Evolutionary conservation across 2,797 vertebrate species (phyloP), one percentile per base, ranked within the genome.

Genomic region (Avahi laniger): DNA sequence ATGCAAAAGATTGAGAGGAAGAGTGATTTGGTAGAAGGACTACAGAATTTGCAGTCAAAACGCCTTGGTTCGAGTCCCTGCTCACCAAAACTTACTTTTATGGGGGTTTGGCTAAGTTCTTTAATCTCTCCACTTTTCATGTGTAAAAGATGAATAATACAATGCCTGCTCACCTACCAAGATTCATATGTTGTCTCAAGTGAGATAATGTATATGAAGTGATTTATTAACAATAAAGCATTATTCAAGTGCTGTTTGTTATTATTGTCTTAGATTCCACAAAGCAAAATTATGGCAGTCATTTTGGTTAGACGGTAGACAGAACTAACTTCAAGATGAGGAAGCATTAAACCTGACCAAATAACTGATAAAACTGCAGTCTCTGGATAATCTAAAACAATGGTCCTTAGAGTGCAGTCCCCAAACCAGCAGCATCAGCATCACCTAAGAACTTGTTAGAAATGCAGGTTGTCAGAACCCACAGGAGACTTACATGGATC

Each of bases 241-340:
- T 92, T 43, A 93, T 17, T 83, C 57, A 84, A 41, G 41, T 90
- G 54, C 26, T 72, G 1, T 75, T 78, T 88, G 24, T 76, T 50
- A 4, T 93, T 79, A n/a, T 90, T 65, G 57, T 70, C 73, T 87
- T 82, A 79, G 65, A 52, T 48, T 72, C 26, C 43, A 38, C 15
- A 72, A 82, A 61, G 67, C 48, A 95, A 95, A 96, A 92, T 73
- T 78, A 70, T 4, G 81, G 6, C 75, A 33, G 46, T 80, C 41
- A 88, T 73, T 93, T 88, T 82, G 50, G 43, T 75, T 85, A 93
- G 3, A 57, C 24, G 63, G 43, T 50, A 89, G 83, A 41, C 59
- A 80, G 17, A 73, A 89, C 13, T 95, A 18, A 48, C 50, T 91
- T 41, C 26, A 83, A 95, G 14, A 48, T 12, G 57, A 4, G 86